Conservation (phyloP, 2,113 vertebrate species). For the Sorex araneus region DNA sequence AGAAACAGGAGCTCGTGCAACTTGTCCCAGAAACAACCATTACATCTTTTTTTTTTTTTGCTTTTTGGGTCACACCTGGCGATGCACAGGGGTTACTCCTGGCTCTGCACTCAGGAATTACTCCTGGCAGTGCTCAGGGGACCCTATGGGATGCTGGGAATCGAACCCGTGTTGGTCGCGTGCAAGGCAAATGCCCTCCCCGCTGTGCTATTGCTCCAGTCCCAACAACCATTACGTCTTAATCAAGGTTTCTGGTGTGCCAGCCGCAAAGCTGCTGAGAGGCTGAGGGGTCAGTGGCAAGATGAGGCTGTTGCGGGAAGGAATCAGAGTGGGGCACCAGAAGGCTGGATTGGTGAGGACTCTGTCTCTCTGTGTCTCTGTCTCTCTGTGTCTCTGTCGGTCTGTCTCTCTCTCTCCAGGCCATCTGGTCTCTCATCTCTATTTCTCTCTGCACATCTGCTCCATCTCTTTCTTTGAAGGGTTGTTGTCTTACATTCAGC, state of each 20-base stretch:
- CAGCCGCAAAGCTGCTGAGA: background rate
- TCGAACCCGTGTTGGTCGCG: too few species aligned
- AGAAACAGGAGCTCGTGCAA: background rate
- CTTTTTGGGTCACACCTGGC: too few species aligned
- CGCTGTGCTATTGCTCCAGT: too few species aligned
- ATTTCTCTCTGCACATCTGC: background rate
- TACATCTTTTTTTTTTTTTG: too few species aligned
- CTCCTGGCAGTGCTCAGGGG: too few species aligned
- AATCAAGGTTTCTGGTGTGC: background rate
- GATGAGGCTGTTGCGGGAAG: background rate
- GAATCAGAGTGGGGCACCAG: background rate
- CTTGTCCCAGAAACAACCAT: background rate
- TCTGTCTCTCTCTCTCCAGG: too few species aligned
- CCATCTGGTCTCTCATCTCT: background rate
- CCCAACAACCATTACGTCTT: background rate
- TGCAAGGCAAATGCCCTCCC: too few species aligned
- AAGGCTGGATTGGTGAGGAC: background rate
- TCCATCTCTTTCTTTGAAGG: background rate
- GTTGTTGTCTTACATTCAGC: background rate
- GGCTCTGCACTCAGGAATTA: too few species aligned
- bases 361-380: too few species aligned
- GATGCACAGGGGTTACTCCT: too few species aligned
- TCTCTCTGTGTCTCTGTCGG: too few species aligned
- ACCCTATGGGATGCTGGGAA: too few species aligned
- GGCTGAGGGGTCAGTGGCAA: background rate